Evolutionary conservation across 1,140 invertebrate genomes (phyloP).

Genomic region (Zaprionus africanus): DNA sequence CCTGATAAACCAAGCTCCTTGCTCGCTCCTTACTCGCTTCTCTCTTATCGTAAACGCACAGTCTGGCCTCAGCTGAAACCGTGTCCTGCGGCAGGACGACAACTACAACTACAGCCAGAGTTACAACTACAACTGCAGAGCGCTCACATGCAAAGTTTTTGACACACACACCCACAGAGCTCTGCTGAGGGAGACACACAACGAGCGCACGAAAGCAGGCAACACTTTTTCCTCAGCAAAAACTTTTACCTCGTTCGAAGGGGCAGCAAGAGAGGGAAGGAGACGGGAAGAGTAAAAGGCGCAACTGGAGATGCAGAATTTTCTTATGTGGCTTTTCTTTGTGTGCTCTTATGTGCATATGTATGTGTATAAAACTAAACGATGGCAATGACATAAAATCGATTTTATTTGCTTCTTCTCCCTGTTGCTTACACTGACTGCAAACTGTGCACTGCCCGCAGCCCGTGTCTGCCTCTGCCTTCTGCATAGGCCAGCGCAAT

Average conservation of each 20-base stretch:
- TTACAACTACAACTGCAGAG: constrained; percentile 25
- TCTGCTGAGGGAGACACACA: too few species aligned
- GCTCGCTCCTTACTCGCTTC: constrained; percentile 21
- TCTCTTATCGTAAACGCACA: constrained; percentile 69
- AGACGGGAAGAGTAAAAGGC: background rate
- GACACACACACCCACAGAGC: background rate
- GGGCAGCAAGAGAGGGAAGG: constrained; percentile 18
- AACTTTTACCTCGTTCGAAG: constrained; percentile 68
- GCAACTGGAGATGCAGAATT: constrained; percentile 24
- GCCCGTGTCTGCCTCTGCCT: background rate
- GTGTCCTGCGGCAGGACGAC: constrained; percentile 17
- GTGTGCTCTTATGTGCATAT: constrained; percentile 44
- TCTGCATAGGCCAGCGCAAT: constrained; percentile 48
- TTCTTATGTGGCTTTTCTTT: constrained; percentile 30
- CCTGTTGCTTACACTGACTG: constrained; percentile 2
- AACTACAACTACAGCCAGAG: constrained; percentile 21
- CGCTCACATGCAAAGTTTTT: constrained; percentile 67
- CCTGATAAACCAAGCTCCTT: constrained; percentile 20
- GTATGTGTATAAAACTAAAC: constrained; percentile 38
- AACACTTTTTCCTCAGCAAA: constrained; percentile 40
- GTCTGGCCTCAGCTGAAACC: constrained; percentile 41
- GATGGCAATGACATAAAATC: constrained; percentile 76
- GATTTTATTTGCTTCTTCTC: constrained; percentile 60
- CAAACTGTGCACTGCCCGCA: constrained; percentile 27
- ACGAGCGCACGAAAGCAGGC: constrained; percentile 32